A percentile compares a stretch with the other conserved stretches of the same genome.
phyloP scores from a whole-genome alignment of 2,888 invertebrate genomes.

The Agriotes lineatus region DNA sequence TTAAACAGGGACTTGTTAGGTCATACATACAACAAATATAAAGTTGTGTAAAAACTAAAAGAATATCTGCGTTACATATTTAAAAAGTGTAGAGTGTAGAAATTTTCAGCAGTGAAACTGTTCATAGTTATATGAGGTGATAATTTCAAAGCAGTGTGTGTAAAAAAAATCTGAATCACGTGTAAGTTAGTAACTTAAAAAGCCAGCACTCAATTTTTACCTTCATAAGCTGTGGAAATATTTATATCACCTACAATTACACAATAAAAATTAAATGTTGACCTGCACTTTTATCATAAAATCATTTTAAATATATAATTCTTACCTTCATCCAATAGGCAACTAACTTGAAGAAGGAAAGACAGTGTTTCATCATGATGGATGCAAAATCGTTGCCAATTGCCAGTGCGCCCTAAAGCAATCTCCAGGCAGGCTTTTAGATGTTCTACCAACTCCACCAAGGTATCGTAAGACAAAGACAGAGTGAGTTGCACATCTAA shows the following conservation, averaged over 20 bases:
- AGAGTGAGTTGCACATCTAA: constrained; percentile 67
- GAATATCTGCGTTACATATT: too few relatives aligned
- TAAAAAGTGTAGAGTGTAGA: too few relatives aligned
- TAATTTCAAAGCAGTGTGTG: too few relatives aligned
- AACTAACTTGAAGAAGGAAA: constrained; percentile 86
- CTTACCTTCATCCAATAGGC: constrained; percentile 85
- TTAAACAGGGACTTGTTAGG: too few relatives aligned
- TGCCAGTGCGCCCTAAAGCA: constrained; percentile 89
- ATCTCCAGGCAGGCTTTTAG: constrained; percentile 95
- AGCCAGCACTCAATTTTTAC: constrained; percentile 30
- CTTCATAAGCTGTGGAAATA: constrained; percentile 42
- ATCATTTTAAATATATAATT: too few relatives aligned
- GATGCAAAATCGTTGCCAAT: constrained; percentile 94
- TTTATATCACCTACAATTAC: constrained; percentile 39
- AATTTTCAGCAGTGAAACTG: too few relatives aligned
- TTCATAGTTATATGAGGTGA: too few relatives aligned
- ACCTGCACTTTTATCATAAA: neutral
- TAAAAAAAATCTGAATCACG: too few relatives aligned
- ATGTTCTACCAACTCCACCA: constrained; percentile 96
- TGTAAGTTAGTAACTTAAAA: too few relatives aligned
- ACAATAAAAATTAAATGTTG: neutral
- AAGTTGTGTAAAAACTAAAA: too few relatives aligned
- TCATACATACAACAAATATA: too few relatives aligned
- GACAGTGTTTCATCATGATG: constrained; percentile 81
- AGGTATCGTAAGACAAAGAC: constrained; percentile 84